Evolutionary conservation across 1,140 invertebrate genomes (phyloP).

Genomic region (Orussus abietinus): DNA sequence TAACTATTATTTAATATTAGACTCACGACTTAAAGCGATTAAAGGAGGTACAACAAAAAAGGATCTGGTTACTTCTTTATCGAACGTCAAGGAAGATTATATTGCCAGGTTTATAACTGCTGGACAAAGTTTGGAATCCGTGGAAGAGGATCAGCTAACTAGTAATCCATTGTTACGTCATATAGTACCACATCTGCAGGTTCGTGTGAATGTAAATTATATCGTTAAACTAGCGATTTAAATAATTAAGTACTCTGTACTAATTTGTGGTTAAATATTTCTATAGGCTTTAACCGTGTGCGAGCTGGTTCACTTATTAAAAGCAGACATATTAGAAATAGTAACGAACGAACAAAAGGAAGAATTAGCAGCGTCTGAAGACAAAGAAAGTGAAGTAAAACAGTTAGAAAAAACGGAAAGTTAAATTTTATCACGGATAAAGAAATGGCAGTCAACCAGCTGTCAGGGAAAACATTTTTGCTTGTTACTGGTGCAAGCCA

Average conservation of each 20-base stretch:
- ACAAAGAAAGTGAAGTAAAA: slow-evolving; percentile 13
- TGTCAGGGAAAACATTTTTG: slow-evolving; percentile 54
- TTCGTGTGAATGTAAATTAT: slow-evolving; percentile 15
- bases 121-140: slow-evolving; percentile 31
- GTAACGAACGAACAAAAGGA: slow-evolving; percentile 28
- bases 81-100: slow-evolving; percentile 45
- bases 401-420: neutral
- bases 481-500: slow-evolving; percentile 83
- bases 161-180: slow-evolving; percentile 50
- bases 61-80: slow-evolving; percentile 49
- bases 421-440: slow-evolving; percentile 9
- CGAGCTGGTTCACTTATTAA: slow-evolving; percentile 55
- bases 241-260: slow-evolving; percentile 7
- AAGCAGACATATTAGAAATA: slow-evolving; percentile 50
- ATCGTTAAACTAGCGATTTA: slow-evolving; percentile 12
- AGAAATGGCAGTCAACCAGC: slow-evolving; percentile 30
- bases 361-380: slow-evolving; percentile 24
- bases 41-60: slow-evolving; percentile 42
- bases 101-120: slow-evolving; percentile 48
- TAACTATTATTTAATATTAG: slow-evolving; percentile 19
- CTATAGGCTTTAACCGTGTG: slow-evolving; percentile 50
- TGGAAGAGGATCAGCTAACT: slow-evolving; percentile 41
- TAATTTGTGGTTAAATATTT: neutral
- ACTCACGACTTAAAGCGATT: slow-evolving; percentile 39
- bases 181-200: slow-evolving; percentile 49